phyloP scores from a whole-genome alignment of 92 coral and sea anemone species.

The Hydrozoanthus gracilis region DNA sequence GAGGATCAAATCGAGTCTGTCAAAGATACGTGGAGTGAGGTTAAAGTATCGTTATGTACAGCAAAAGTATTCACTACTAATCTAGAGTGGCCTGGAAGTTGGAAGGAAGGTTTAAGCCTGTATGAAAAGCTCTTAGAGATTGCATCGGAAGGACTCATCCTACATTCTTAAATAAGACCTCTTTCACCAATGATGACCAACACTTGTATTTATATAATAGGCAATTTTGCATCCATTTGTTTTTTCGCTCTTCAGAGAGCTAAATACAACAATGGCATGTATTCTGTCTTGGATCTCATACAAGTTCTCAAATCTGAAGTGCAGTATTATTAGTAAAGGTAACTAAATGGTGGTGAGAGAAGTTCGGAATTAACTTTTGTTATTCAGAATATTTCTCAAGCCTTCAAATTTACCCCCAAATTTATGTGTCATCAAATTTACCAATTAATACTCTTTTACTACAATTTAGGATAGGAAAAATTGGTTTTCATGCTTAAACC shows the following conservation, averaged over 20 bases:
- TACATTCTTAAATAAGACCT: neutral
- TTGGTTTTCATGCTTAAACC: slow-evolving; percentile 14
- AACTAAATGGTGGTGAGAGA: slow-evolving; percentile 38
- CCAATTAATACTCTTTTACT: slow-evolving; percentile 24
- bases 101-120: neutral
- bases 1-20: slow-evolving; percentile 2
- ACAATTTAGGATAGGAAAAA: slow-evolving; percentile 5
- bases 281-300: slow-evolving; percentile 24
- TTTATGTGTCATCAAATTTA: slow-evolving; percentile 23
- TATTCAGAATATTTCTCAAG: slow-evolving; percentile 34
- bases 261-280: slow-evolving; percentile 25
- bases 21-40: neutral
- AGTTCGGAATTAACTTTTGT: slow-evolving; percentile 30
- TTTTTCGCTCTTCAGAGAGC: slow-evolving; percentile 18
- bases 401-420: slow-evolving; percentile 36
- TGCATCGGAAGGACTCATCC: neutral
- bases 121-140: neutral
- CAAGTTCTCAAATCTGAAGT: slow-evolving; percentile 33
- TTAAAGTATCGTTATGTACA: neutral
- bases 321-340: slow-evolving; percentile 36
- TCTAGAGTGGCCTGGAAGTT: neutral
- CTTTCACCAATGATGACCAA: neutral
- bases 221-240: slow-evolving; percentile 27
- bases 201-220: neutral
- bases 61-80: neutral